Conservation (phyloP, 2,888 invertebrate genomes). For the Panorpa germanica region DNA sequence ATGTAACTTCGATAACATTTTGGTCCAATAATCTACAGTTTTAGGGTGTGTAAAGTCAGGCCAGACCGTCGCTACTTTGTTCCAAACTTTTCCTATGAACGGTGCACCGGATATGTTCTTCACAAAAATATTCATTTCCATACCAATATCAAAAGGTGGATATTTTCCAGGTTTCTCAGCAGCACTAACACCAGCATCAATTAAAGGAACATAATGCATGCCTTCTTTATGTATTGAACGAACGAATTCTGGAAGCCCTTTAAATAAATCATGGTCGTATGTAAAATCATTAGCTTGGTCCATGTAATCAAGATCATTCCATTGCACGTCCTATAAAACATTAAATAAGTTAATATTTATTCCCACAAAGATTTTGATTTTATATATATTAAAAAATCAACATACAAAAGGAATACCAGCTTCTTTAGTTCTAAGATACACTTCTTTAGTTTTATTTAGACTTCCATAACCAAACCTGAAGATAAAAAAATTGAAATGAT, state of each 20-base stretch:
- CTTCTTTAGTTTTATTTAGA: conserved; percentile 39
- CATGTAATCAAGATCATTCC: conserved; percentile 82
- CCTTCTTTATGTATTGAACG: conserved; percentile 43
- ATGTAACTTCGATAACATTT: conserved; percentile 45
- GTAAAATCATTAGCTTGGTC: conserved; percentile 61
- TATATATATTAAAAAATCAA: conserved; percentile 11
- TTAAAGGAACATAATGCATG: conserved; percentile 57
- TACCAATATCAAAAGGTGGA: conserved; percentile 55
- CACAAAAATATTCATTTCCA: conserved; percentile 52
- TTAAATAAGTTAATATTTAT: background rate
- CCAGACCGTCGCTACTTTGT: conserved; percentile 46
- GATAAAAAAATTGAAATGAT: conserved; percentile 5
- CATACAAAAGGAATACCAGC: conserved; percentile 63
- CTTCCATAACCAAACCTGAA: conserved; percentile 42
- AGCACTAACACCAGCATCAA: conserved; percentile 61
- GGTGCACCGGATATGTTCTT: conserved; percentile 44
- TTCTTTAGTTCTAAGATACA: conserved; percentile 46
- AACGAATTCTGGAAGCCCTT: conserved; percentile 47
- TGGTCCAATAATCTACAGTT: conserved; percentile 49
- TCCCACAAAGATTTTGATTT: background rate
- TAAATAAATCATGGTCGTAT: conserved; percentile 38
- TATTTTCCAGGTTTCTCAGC: conserved; percentile 46
- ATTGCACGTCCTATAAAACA: conserved; percentile 46
- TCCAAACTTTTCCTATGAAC: conserved; percentile 65
- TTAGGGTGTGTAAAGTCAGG: conserved; percentile 68